Conservation (phyloP, 2,888 invertebrate species). For the Tipula vernalis region DNA sequence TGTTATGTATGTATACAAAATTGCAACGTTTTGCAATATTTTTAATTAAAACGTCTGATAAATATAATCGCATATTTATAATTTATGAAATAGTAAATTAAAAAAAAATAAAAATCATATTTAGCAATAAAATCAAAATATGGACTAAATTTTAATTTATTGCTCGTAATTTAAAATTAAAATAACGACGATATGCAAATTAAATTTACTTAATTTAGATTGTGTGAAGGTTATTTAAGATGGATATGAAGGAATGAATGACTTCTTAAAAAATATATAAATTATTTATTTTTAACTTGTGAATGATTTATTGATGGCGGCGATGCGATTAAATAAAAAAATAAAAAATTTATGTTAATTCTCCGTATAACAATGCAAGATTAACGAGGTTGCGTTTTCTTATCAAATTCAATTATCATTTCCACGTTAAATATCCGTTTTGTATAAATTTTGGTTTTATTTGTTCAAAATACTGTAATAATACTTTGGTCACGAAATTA, state of each 20-base stretch:
- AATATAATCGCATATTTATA: background rate
- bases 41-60: background rate
- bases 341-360: background rate
- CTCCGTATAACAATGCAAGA: background rate
- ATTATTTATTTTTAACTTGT: background rate
- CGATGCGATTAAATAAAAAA: background rate
- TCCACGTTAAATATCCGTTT: background rate
- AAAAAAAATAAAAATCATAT: background rate
- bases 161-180: background rate
- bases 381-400: background rate
- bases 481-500: no score
- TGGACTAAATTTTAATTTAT: background rate
- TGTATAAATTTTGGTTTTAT: no score
- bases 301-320: background rate
- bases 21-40: background rate
- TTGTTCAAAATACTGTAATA: no score
- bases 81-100: background rate
- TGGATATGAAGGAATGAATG: background rate
- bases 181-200: background rate
- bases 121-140: background rate
- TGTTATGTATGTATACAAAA: background rate
- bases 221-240: background rate
- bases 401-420: background rate
- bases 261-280: background rate
- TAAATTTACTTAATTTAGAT: background rate